Evolutionary conservation across 2,888 invertebrate genomes (phyloP).

Genomic region (Drosophila anceps): DNA sequence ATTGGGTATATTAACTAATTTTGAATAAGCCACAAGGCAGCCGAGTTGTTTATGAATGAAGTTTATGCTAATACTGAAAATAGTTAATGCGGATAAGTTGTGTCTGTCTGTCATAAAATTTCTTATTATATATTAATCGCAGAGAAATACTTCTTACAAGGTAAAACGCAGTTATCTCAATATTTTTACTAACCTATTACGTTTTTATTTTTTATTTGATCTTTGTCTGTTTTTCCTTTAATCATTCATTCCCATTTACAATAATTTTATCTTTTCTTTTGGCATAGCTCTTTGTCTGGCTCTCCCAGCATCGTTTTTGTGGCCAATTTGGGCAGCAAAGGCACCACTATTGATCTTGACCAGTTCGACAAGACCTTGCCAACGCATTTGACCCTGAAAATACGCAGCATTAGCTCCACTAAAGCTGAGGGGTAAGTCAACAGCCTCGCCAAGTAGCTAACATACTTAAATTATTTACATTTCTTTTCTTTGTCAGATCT

Average conservation of each 20-base stretch:
- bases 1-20: neutral
- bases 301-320: slow-evolving; percentile 62
- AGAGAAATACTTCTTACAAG: too few relatives aligned
- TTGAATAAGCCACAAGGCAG: too few relatives aligned
- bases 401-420: slow-evolving; percentile 58
- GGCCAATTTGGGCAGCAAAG: slow-evolving; percentile 69
- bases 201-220: neutral
- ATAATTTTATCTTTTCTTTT: neutral
- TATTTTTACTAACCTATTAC: too few relatives aligned
- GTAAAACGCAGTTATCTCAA: too few relatives aligned
- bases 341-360: slow-evolving; percentile 55
- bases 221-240: neutral
- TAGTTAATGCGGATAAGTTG: too few relatives aligned
- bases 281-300: slow-evolving; percentile 54
- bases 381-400: slow-evolving; percentile 37
- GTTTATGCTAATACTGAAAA: too few relatives aligned
- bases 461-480: neutral
- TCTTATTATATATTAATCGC: too few relatives aligned
- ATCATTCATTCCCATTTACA: neutral
- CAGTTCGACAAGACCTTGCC: slow-evolving; percentile 63
- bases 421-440: slow-evolving; percentile 53
- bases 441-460: neutral
- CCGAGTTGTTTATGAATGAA: too few relatives aligned
- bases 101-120: neutral
- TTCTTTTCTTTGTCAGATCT: slow-evolving; percentile 26